phyloP scores from a whole-genome alignment of 2,797 vertebrate genomes.

The Pygocentrus nattereri region DNA sequence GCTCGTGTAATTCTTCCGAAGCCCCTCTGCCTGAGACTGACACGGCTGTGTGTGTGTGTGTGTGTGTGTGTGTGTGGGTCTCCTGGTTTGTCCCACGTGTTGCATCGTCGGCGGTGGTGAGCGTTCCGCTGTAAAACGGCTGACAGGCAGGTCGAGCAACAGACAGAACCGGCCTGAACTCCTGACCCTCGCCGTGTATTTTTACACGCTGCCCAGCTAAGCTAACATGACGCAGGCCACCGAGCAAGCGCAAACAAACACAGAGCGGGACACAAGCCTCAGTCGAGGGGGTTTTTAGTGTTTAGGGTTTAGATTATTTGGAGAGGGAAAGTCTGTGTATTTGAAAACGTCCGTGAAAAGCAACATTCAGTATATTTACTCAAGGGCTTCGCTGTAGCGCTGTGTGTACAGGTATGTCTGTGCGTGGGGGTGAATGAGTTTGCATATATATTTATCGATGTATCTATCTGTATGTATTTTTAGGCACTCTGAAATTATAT shows the following conservation, averaged over 20 bases:
- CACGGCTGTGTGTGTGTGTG: not conserved
- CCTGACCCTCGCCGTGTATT: constrained; percentile 72
- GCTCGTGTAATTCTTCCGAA: not conserved
- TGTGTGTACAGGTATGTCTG: constrained; percentile 30
- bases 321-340: not conserved
- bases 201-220: constrained; percentile 66
- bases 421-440: no score
- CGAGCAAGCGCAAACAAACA: constrained; percentile 78
- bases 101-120: not conserved
- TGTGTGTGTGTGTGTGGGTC: not conserved
- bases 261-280: constrained; percentile 58
- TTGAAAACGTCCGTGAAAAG: not conserved
- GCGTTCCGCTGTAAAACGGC: constrained; percentile 65
- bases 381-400: not conserved
- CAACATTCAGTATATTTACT: not conserved
- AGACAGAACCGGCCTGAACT: constrained; percentile 69
- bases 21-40: constrained; percentile 2
- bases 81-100: not conserved
- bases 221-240: constrained; percentile 70
- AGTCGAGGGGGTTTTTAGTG: not conserved
- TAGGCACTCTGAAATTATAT: no score
- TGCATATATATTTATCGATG: constrained; percentile 11
- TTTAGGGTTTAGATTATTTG: not conserved
- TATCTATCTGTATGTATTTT: no score
- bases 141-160: constrained; percentile 73